A percentile compares a stretch with the other conserved stretches of the same genome.
These are phyloP conservation scores for Mola mola DNA, from an alignment of 2,113 vertebrate genomes.

Conservation along the genomic window DNA sequence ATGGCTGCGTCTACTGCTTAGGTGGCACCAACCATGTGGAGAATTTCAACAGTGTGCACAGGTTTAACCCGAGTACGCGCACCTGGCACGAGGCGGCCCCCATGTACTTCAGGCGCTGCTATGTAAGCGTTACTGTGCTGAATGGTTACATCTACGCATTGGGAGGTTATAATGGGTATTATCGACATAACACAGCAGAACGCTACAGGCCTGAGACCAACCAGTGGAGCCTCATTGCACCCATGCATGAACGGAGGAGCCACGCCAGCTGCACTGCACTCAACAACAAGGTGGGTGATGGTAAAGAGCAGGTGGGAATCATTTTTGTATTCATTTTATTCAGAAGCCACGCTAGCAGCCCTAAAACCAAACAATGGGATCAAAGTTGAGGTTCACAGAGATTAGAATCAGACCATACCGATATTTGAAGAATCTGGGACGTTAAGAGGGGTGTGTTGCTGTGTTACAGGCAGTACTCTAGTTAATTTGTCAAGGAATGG, in stretches of 20 bases:
- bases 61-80: constrained; percentile 14
- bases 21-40: constrained; percentile 42
- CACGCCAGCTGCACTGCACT: constrained; percentile 78
- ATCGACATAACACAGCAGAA: constrained; percentile 41
- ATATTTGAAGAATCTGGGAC: too few species aligned
- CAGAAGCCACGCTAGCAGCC: too few species aligned
- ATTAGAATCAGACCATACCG: too few species aligned
- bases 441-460: too few species aligned
- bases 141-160: constrained; percentile 52
- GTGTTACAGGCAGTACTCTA: too few species aligned
- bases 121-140: constrained; percentile 48
- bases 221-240: constrained; percentile 56
- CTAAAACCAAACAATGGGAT: too few species aligned
- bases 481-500: neutral
- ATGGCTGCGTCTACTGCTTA: constrained; percentile 41
- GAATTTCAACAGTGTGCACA: constrained; percentile 23
- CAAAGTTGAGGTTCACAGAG: too few species aligned
- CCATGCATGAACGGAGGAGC: constrained; percentile 45
- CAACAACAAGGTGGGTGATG: constrained; percentile 80
- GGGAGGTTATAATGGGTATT: constrained; percentile 32
- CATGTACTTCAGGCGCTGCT: constrained; percentile 50
- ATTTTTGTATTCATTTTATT: too few species aligned
- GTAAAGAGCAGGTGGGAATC: too few species aligned
- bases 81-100: constrained; percentile 43
- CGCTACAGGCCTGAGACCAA: constrained; percentile 44